These are phyloP conservation scores for Falco naumanni DNA, from an alignment of 2,797 vertebrate species.

Conservation along the genomic window DNA sequence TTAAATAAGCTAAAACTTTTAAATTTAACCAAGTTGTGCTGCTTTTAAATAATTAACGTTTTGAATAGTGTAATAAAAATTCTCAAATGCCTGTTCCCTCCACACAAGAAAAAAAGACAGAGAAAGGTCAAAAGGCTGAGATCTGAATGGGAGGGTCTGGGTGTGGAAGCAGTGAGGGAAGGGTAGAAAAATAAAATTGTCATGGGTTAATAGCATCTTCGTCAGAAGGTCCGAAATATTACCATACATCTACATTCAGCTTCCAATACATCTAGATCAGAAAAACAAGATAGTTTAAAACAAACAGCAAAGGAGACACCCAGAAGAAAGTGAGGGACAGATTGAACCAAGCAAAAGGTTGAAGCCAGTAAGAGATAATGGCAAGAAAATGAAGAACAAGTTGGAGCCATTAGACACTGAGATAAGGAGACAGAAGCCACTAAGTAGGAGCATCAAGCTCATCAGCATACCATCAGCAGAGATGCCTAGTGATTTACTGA, in stretches of 20 bases:
- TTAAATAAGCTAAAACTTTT: background rate
- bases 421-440: background rate
- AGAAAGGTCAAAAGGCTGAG: background rate
- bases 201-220: background rate
- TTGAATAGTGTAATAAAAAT: background rate
- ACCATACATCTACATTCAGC: background rate
- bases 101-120: background rate
- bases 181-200: background rate
- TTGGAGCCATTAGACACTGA: background rate
- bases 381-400: background rate
- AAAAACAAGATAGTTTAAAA: background rate
- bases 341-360: background rate
- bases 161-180: background rate
- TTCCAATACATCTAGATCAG: background rate
- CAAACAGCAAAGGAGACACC: background rate
- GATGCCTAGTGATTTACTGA: background rate
- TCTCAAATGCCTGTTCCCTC: background rate
- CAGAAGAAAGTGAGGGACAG: background rate
- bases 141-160: background rate
- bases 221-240: background rate
- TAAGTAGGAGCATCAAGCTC: background rate
- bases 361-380: background rate
- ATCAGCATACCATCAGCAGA: background rate
- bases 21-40: background rate
- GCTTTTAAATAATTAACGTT: background rate